Conservation (phyloP, 2,888 invertebrate genomes). For the Stegana nigrithorax region DNA sequence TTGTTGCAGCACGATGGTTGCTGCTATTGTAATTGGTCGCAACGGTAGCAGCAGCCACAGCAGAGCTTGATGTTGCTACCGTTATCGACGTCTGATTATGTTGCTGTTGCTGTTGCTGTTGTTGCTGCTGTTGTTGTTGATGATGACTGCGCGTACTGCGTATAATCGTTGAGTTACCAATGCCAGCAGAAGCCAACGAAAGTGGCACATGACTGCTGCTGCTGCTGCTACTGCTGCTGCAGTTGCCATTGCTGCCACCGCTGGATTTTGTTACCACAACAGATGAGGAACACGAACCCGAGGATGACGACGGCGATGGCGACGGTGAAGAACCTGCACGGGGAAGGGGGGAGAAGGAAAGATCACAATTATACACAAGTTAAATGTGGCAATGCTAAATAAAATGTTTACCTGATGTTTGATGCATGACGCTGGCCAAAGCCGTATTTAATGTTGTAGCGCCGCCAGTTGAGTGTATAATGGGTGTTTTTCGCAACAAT, state of each 20-base stretch:
- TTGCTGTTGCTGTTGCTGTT: slow-evolving; percentile 33
- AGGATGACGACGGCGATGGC: slow-evolving; percentile 59
- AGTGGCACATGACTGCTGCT: no score
- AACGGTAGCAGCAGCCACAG: slow-evolving; percentile 23
- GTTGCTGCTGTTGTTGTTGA: slow-evolving; percentile 45
- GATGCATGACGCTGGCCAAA: slow-evolving; percentile 59
- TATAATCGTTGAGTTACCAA: slow-evolving; percentile 62
- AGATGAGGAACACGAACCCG: slow-evolving; percentile 62
- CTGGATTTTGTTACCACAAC: slow-evolving; percentile 60
- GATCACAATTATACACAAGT: no score
- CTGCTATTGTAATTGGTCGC: slow-evolving; percentile 14
- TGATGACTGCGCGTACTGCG: slow-evolving; percentile 65
- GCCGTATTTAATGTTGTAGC: slow-evolving; percentile 50
- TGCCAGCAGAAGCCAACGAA: slow-evolving; percentile 60
- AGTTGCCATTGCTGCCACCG: no score
- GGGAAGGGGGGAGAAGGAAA: no score
- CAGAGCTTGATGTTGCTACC: neutral
- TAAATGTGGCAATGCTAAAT: neutral
- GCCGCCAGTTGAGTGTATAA: slow-evolving; percentile 60
- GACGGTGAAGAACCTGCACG: slow-evolving; percentile 61
- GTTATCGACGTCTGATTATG: slow-evolving; percentile 14
- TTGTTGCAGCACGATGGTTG: slow-evolving; percentile 43
- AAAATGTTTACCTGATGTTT: slow-evolving; percentile 52
- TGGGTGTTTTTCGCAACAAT: slow-evolving; percentile 61
- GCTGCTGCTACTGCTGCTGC: no score